Base-by-base conservation (phyloP, 2,113 vertebrate species). In the Sisor rabdophorus region DNA sequence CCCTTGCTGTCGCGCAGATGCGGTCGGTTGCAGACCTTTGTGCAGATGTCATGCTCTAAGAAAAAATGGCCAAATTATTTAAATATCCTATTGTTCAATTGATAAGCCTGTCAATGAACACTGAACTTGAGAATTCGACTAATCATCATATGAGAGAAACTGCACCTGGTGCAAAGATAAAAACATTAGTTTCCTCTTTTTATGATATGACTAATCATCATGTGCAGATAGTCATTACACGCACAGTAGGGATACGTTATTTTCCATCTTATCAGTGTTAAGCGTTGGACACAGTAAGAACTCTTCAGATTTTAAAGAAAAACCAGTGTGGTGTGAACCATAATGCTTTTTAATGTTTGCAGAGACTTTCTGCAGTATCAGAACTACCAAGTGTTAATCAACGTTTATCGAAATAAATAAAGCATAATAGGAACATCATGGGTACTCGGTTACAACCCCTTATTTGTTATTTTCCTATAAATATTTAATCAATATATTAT, bases 61-160 rank as follows among this genome's bases (percentile, higher is more conserved):
- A 89, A 92, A 90, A 92, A 92, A 92, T 91, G 88, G 89, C 88
- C 85, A 83, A 91, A 92, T 92, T 91, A 92, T 92, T 90, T 86
- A 92, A 91, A 89, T 88, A 86, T 65, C 80, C 86, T 80, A 87
- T 92, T 90, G 92, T 90, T 86, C 86, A 86, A 79, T 88, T 88
- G 89, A 90, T 92, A 90, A 90, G 86, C 85, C 83, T 30, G 86
- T 86, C 87, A 88, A 88, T 90, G 89, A 89, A 91, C 60, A 88
- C 88, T 86, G 87, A 88, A 89, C 88, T 84, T 86, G 76, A 89
- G 89, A 91, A 91, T 90, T 85, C 88, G 87, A 87, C 89, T 91
- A 91, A 87, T 91, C 88, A 89, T 92, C 88, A 90, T 89, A 92
- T 90, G 90, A 87, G 90, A 91, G 87, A 81, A 69, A 89, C 87